Percentiles rank a stretch among this genome's conserved stretches.
Evolutionary conservation across 2,113 vertebrate genomes (phyloP).

Genomic region (Argyrosomus japonicus): DNA sequence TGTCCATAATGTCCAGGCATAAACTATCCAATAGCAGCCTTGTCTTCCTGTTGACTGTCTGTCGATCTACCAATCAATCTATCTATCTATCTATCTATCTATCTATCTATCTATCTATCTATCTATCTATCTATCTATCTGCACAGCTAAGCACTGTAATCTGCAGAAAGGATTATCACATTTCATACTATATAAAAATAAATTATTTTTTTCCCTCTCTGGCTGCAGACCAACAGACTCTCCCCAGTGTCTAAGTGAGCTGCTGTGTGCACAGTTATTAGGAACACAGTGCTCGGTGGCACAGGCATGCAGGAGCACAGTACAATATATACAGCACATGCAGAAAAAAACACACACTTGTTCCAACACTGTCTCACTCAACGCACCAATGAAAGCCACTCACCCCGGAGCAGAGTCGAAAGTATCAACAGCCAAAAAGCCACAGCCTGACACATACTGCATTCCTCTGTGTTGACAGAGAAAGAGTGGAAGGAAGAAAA

Average conservation of each 20-base stretch:
- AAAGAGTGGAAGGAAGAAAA: constrained; percentile 43
- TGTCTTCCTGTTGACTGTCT: neutral
- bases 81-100: neutral
- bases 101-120: constrained; percentile 20
- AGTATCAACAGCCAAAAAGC: constrained; percentile 73
- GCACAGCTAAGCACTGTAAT: constrained; percentile 14
- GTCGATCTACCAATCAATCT: neutral
- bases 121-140: constrained; percentile 8
- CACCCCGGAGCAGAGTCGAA: constrained; percentile 76
- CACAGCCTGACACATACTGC: constrained; percentile 75
- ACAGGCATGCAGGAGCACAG: constrained; percentile 21
- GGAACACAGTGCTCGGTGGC: neutral
- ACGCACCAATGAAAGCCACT: constrained; percentile 67
- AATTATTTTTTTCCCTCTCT: neutral
- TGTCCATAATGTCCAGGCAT: neutral
- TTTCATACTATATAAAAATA: constrained; percentile 29
- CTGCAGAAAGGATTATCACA: constrained; percentile 38
- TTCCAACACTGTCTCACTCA: constrained; percentile 30
- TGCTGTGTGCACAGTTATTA: constrained; percentile 21
- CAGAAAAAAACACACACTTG: constrained; percentile 51
- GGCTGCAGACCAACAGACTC: constrained; percentile 25
- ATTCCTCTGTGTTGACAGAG: constrained; percentile 60
- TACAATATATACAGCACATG: neutral
- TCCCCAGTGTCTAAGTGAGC: constrained; percentile 1
- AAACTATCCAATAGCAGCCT: constrained; percentile 6